Evolutionary conservation across 2,113 vertebrate species (phyloP).

Genomic region (Marcusenius ussheri): DNA sequence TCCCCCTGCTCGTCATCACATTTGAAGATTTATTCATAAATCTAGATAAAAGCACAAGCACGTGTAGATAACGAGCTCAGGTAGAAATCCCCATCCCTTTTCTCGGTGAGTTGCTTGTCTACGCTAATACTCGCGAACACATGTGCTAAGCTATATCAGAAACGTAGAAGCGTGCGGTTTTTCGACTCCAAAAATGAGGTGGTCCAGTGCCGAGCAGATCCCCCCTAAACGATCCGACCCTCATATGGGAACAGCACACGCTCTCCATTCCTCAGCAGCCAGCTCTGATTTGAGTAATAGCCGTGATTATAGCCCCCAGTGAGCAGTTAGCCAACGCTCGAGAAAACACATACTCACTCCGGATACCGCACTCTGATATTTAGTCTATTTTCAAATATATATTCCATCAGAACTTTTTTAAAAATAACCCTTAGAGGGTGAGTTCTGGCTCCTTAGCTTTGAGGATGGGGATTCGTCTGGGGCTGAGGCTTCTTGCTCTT

Average conservation of each 20-base stretch:
- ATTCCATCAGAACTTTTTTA: conserved; percentile 35
- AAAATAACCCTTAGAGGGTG: conserved; percentile 32
- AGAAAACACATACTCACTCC: conserved; percentile 31
- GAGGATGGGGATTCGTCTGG: conserved; percentile 35
- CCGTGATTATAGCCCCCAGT: neutral
- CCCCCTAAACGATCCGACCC: neutral
- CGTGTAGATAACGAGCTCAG: neutral
- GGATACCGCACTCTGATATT: conserved; percentile 30
- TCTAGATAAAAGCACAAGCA: neutral
- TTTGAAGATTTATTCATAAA: neutral
- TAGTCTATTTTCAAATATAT: conserved; percentile 42
- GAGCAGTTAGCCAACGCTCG: conserved; percentile 3
- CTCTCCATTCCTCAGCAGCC: neutral
- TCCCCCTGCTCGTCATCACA: neutral
- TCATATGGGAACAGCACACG: neutral
- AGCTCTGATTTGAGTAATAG: neutral
- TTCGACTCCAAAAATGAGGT: neutral
- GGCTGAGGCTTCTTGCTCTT: conserved; percentile 28
- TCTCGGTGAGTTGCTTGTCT: neutral
- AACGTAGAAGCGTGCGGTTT: neutral
- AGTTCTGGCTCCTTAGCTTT: conserved; percentile 31
- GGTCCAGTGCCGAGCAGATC: neutral
- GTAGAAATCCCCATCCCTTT: neutral
- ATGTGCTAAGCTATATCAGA: neutral
- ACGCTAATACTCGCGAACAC: neutral